Base-by-base conservation (phyloP, 1,140 invertebrate genomes). In the Lineus longissimus region DNA sequence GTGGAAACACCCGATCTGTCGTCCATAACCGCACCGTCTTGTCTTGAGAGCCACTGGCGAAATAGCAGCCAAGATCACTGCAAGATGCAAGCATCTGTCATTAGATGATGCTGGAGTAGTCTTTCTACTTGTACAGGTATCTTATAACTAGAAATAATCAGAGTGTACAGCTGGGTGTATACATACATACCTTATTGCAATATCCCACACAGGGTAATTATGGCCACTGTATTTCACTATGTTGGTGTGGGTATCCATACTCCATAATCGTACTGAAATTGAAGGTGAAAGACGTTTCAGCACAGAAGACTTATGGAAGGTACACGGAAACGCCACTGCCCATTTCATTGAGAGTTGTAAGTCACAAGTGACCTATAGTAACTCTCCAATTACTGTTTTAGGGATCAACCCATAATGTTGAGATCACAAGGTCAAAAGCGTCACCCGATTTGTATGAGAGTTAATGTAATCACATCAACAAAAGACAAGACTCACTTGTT, bases 11-110 rank as follows among this genome's bases (percentile, higher is more conserved):
- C 60, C 91, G 88, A 80, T 99, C 96, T 0, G 94, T 97, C 2
- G 90, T 86, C 95, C 95, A 99, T 9, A 99, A 84, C 63, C 94
- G 86, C 0, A 92, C 95, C 0, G 94, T 96, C 75, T 90, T 88
- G 78, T 98, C 95, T 74, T 94, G 90, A 0, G 92, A 93, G 58
- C 87, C 88, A 0, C 92, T 92, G 0, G 90, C 94, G 85, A 99
- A 99, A 77, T 97, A 98, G 80, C 81, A 17, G 89, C 94, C 61
- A 7, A 59, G n/a, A 25, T 57, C 31, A 45, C 66, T 67, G 55
- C 11, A 63, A 74, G 91, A 86, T 74, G 90, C 90, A 55, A 51
- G n/a, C 25, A 51, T 23, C 11, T 43, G 11, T 43, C 11, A n/a
- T n/a, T n/a, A n/a, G n/a, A n/a, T n/a, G n/a, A n/a, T n/a, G n/a